Conservation (phyloP, 2,888 invertebrate species). For the Rhogogaster chlorosoma region DNA sequence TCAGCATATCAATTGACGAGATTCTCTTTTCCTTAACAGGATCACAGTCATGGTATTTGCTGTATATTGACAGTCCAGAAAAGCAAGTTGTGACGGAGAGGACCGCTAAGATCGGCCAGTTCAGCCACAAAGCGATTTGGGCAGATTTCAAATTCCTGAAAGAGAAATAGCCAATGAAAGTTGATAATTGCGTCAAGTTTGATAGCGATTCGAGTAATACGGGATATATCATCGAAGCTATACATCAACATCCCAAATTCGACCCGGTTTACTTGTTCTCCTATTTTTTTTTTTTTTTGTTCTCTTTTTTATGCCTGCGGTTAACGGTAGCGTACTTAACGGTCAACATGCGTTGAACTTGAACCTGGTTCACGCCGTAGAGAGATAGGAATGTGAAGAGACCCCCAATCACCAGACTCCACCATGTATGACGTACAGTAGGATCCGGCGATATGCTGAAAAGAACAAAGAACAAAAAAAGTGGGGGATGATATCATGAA, state of each 20-base stretch:
- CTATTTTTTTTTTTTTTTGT: not conserved
- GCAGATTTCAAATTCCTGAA: slow-evolving; percentile 78
- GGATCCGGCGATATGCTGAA: slow-evolving; percentile 88
- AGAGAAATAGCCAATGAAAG: not conserved
- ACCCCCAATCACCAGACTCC: slow-evolving; percentile 90
- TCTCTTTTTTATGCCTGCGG: not conserved
- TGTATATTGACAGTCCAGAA: slow-evolving; percentile 90
- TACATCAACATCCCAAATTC: not conserved
- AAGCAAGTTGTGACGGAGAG: slow-evolving; percentile 85
- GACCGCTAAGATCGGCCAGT: slow-evolving; percentile 88
- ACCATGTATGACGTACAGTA: slow-evolving; percentile 91
- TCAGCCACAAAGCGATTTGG: slow-evolving; percentile 88
- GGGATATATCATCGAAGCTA: not conserved
- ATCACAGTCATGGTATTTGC: slow-evolving; percentile 91
- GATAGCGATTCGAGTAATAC: not conserved
- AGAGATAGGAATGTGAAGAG: slow-evolving; percentile 88
- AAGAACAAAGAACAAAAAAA: slow-evolving; percentile 43
- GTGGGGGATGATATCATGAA: not conserved
- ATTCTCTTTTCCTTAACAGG: slow-evolving; percentile 84
- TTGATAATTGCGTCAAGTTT: not conserved
- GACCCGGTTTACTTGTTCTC: not conserved
- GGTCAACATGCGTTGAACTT: slow-evolving; percentile 87
- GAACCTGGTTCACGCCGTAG: slow-evolving; percentile 94
- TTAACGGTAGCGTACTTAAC: slow-evolving; percentile 77
- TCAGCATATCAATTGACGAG: slow-evolving; percentile 86